These are phyloP conservation scores for Miltochrista miniata DNA, from an alignment of 2,888 invertebrate species.

Conservation along the genomic window DNA sequence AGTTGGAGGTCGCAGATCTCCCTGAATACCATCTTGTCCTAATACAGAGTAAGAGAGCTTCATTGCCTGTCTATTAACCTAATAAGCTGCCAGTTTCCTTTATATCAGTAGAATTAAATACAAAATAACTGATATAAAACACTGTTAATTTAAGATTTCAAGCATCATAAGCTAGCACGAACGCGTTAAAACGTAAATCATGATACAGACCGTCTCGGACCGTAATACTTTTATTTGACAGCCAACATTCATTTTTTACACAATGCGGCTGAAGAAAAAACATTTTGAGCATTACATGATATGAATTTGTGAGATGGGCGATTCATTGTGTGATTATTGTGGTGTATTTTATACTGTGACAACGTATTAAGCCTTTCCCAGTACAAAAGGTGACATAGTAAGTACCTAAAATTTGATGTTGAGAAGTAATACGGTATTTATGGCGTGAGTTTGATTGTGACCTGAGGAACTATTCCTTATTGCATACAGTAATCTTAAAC, in stretches of 20 bases:
- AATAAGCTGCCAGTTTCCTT: too few relatives aligned
- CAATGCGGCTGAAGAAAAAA: conserved; percentile 41
- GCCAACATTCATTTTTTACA: conserved; percentile 52
- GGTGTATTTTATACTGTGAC: neutral
- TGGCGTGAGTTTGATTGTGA: too few relatives aligned
- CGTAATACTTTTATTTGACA: conserved; percentile 60
- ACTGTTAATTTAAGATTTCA: conserved; percentile 25
- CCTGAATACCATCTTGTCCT: too few relatives aligned
- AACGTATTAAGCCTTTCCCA: too few relatives aligned
- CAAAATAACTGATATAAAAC: neutral
- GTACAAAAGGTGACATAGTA: too few relatives aligned
- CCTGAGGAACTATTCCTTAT: too few relatives aligned
- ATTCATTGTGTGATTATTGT: conserved; percentile 32
- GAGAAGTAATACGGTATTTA: too few relatives aligned
- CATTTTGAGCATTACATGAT: conserved; percentile 35
- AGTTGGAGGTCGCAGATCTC: too few relatives aligned
- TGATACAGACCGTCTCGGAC: conserved; percentile 21
- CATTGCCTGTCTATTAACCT: too few relatives aligned
- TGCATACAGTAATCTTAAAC: too few relatives aligned
- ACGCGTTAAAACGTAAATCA: conserved; percentile 33
- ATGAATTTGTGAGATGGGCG: conserved; percentile 32
- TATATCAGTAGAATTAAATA: neutral
- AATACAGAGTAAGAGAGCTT: too few relatives aligned
- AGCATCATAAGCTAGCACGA: conserved; percentile 24
- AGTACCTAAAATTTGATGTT: too few relatives aligned